Evolutionary conservation across 1,140 invertebrate genomes (phyloP), one percentile per base, ranked within the genome.

Genomic region (Atta texana): DNA sequence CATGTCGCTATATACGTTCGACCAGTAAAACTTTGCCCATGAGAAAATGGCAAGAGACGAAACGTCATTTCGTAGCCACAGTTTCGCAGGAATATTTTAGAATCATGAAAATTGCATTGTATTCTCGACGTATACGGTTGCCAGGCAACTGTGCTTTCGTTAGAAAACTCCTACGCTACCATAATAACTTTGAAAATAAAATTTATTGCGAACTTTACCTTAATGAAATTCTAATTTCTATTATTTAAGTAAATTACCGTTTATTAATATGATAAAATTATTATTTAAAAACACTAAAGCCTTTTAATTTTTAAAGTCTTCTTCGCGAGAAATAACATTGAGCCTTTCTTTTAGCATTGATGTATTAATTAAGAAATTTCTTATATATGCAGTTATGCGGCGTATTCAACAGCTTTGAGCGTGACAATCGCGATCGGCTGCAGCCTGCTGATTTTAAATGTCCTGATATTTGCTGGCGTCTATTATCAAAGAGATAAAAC

Each of bases 361-460:
- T 14, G 14, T 34, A 59, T 31, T 21, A 14, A 69, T 68, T 71
- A 51, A 51, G 3, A 21, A n/a, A 49, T 85, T 74, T 34, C 31
- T 31, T 53, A 51, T 16, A 21, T 39, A 59, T 24, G 6, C 21
- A 95, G 95, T 16, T 97, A 97, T 90, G 97, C 97, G 0, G 97
- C 97, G 0, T 98, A 98, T 92, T 97, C 97, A 3, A 98, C 98
- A 1, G 97, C 98, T 3, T 93, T 98, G 3, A 98, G 97, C 91
- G 97, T 98, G 6, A 98, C 98, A 3, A 98, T 99, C 86, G 98
- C 98, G 2, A 98, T 99, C 44, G 98, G 98, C 2, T 98, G 98
- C 92, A 98, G 97, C 0, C 94, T 99, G 21, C 95, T 98, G 16
- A 97, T 98, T 69, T 94, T 98, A 10, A 98, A 98, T 93, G 97